Evolutionary conservation across 2,888 invertebrate genomes (phyloP).

Genomic region (Drosophila acutilabella): DNA sequence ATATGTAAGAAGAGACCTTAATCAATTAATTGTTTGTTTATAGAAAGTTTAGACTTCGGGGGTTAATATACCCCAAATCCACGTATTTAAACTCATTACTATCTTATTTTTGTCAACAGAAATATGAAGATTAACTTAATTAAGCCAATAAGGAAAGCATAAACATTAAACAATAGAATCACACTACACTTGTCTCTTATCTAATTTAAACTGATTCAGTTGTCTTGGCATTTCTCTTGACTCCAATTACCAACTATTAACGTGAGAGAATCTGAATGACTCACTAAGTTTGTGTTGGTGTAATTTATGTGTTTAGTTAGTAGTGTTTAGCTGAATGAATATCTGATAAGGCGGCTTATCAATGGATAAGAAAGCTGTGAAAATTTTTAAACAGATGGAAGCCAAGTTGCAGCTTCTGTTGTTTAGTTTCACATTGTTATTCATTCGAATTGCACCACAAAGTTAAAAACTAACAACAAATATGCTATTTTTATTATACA

Average conservation of each 20-base stretch:
- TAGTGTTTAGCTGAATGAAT: constrained; percentile 17
- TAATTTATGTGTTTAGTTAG: constrained; percentile 3
- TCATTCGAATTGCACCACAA: constrained; percentile 22
- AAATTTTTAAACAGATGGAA: constrained; percentile 2
- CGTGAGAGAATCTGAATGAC: neutral
- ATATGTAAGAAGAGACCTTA: neutral
- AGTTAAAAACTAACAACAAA: constrained; percentile 17
- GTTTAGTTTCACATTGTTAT: constrained; percentile 31
- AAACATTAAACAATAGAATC: constrained; percentile 4
- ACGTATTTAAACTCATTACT: neutral
- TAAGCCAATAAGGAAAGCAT: neutral
- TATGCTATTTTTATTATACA: constrained; percentile 8
- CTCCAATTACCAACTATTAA: constrained; percentile 1
- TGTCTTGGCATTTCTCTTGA: constrained; percentile 4
- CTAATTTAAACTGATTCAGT: neutral
- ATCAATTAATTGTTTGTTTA: neutral
- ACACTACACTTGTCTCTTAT: neutral
- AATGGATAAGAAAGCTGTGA: constrained; percentile 30
- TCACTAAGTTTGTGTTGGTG: neutral
- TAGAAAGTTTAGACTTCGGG: neutral
- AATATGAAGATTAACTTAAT: constrained; percentile 9
- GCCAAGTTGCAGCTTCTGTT: constrained; percentile 26
- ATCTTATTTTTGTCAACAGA: constrained; percentile 12
- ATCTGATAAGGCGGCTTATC: constrained; percentile 50
- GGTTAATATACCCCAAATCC: neutral